phyloP scores from a whole-genome alignment of 1,140 invertebrate genomes.

The Heliothis subflexa region DNA sequence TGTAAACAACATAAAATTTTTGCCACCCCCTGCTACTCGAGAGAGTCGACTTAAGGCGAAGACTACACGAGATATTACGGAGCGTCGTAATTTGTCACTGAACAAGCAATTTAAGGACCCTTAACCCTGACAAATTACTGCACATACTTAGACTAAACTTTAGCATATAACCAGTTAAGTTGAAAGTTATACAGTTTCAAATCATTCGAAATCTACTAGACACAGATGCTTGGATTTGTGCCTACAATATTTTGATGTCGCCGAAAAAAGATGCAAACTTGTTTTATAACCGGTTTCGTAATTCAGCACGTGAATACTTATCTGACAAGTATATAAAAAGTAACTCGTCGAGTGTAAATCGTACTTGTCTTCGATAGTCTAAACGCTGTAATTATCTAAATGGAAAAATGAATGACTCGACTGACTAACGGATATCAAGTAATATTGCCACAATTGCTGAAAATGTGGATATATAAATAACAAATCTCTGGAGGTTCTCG shows the following conservation, averaged over 20 bases:
- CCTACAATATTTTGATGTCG: constrained; percentile 33
- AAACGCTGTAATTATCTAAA: background rate
- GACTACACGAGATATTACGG: constrained; percentile 27
- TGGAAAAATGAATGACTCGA: too few species aligned
- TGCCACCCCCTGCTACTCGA: constrained; percentile 16
- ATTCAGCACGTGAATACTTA: constrained; percentile 29
- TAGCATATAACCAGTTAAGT: constrained; percentile 15
- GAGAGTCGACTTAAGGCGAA: constrained; percentile 18
- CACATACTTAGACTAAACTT: constrained; percentile 26
- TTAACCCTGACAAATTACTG: constrained; percentile 37
- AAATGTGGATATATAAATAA: background rate
- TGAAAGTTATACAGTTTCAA: constrained; percentile 20
- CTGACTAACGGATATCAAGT: background rate
- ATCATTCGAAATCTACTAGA: constrained; percentile 12
- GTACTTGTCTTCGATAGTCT: background rate
- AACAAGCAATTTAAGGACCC: constrained; percentile 30
- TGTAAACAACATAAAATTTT: background rate
- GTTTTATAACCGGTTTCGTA: constrained; percentile 38
- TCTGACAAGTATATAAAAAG: background rate
- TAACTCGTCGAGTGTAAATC: constrained; percentile 13
- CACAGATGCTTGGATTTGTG: constrained; percentile 12
- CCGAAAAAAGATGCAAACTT: constrained; percentile 18
- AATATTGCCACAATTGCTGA: background rate
- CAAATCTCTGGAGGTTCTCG: constrained; percentile 14
- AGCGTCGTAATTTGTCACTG: constrained; percentile 26